Conservation (phyloP, 2,113 vertebrate species). For the Tragelaphus strepsiceros region DNA sequence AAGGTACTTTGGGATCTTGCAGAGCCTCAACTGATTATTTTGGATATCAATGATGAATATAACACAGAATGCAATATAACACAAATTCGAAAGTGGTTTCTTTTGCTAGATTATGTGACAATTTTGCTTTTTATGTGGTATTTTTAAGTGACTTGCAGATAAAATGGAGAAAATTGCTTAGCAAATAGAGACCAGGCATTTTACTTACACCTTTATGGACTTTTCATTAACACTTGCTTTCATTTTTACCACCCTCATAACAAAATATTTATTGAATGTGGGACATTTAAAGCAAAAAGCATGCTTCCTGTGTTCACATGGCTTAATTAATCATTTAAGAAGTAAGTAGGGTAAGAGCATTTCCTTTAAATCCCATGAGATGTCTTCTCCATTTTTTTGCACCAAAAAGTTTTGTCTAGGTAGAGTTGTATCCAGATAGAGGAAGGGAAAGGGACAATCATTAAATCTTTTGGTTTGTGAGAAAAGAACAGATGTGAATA, state of each 20-base stretch:
- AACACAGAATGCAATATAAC: neutral
- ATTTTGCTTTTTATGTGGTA: neutral
- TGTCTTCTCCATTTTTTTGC: neutral
- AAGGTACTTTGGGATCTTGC: neutral
- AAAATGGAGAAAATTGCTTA: neutral
- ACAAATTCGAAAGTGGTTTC: neutral
- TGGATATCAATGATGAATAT: neutral
- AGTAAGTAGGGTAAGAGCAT: neutral
- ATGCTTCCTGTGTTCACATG: neutral
- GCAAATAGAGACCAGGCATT: neutral
- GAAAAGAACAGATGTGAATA: neutral
- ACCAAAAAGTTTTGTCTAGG: neutral
- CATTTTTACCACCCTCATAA: neutral
- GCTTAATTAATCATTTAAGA: neutral
- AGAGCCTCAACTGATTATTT: neutral
- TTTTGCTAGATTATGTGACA: neutral
- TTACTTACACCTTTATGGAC: neutral
- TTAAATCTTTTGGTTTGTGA: neutral
- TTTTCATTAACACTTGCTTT: constrained; percentile 1
- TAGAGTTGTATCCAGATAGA: neutral
- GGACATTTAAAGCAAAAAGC: neutral
- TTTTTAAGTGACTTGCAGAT: constrained; percentile 7
- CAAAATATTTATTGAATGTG: constrained; percentile 12
- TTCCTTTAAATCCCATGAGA: neutral
- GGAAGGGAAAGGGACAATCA: neutral